phyloP scores from a whole-genome alignment of 2,888 invertebrate genomes.

The Odontocolon sp. region DNA sequence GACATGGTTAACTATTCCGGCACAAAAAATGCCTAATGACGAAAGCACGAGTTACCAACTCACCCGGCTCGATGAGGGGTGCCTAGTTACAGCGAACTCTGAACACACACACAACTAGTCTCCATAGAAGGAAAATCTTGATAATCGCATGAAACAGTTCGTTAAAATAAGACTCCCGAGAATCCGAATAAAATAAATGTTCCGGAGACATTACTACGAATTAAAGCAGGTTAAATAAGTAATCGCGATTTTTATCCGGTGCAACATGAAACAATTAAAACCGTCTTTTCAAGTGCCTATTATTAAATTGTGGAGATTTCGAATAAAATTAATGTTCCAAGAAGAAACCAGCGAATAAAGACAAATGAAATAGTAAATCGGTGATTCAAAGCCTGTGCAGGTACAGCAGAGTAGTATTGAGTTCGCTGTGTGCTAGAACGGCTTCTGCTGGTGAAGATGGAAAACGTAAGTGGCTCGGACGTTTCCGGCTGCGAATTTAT shows the following conservation, averaged over 20 bases:
- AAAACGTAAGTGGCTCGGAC: slow-evolving; percentile 50
- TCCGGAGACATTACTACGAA: not conserved
- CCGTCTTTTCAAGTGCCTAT: too few species aligned
- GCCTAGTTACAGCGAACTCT: too few species aligned
- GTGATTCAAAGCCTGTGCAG: not conserved
- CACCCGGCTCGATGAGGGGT: too few species aligned
- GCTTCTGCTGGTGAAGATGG: slow-evolving; percentile 39
- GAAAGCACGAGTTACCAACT: not conserved
- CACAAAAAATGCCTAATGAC: slow-evolving; percentile 1
- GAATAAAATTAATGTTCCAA: not conserved
- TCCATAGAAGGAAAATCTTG: too few species aligned
- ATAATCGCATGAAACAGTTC: too few species aligned
- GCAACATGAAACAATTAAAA: too few species aligned
- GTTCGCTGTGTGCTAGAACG: not conserved
- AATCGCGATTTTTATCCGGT: too few species aligned
- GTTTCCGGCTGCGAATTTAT: slow-evolving; percentile 50
- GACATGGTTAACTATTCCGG: too few species aligned
- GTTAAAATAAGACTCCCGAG: not conserved
- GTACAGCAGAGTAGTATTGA: not conserved
- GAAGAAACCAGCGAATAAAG: too few species aligned
- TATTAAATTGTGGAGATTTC: not conserved
- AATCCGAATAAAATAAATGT: not conserved
- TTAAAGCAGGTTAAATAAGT: too few species aligned
- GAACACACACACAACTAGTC: too few species aligned
- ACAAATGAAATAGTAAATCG: not conserved